Conservation (phyloP, 2,797 vertebrate genomes). For the Pteronotus mesoamericanus region DNA sequence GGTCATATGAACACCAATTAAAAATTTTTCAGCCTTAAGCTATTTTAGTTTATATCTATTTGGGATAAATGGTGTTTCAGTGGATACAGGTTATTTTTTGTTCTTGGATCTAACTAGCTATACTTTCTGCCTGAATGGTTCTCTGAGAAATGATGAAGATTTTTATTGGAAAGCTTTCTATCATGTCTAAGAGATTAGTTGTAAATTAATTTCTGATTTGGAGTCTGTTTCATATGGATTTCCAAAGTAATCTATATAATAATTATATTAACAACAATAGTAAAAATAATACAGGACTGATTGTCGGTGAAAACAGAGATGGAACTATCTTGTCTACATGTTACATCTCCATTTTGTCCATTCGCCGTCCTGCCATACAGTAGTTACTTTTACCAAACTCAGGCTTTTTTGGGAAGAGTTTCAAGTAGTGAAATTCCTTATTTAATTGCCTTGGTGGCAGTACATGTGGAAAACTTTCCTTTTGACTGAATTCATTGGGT, state of each 20-base stretch:
- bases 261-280: neutral
- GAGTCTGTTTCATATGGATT: neutral
- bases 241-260: neutral
- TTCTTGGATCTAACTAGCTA: neutral
- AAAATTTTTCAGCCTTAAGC: neutral
- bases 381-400: neutral
- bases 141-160: constrained; percentile 15
- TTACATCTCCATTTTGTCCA: neutral
- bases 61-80: neutral
- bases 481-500: neutral
- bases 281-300: neutral
- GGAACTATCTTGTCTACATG: neutral
- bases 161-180: constrained; percentile 5
- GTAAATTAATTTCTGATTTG: constrained; percentile 27
- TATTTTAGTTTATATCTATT: constrained; percentile 13
- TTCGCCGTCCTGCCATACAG: neutral
- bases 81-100: neutral
- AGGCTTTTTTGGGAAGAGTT: neutral
- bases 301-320: neutral
- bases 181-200: neutral
- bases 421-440: neutral
- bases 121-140: constrained; percentile 17
- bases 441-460: neutral
- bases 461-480: neutral
- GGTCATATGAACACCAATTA: constrained; percentile 1